Evolutionary conservation across 2,797 vertebrate species (phyloP).

Genomic region (Cyclura pinguis): DNA sequence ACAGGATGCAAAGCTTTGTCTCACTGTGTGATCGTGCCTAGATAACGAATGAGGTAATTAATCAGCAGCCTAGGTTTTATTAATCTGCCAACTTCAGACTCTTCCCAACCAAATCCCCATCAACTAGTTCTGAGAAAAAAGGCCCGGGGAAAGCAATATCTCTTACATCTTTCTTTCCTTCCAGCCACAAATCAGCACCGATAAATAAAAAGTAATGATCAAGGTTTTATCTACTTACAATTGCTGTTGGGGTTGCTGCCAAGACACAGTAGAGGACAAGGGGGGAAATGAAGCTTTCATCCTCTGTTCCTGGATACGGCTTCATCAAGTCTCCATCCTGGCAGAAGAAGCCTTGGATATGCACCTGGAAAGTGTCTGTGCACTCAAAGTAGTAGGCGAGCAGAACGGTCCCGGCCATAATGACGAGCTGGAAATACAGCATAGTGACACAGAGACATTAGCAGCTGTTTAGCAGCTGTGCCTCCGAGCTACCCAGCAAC

Average conservation of each 20-base stretch:
- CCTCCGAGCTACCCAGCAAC: conserved; percentile 62
- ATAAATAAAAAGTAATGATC: conserved; percentile 41
- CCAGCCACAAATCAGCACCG: not conserved
- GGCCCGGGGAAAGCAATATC: not conserved
- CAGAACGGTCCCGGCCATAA: conserved; percentile 97
- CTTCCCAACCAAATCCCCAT: conserved; percentile 43
- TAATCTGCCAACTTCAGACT: not conserved
- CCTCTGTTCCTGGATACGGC: conserved; percentile 93
- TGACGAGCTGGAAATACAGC: conserved; percentile 96
- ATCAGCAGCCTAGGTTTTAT: conserved; percentile 36
- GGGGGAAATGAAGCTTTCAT: conserved; percentile 94
- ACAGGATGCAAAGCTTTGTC: conserved; percentile 29
- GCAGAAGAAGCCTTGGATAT: conserved; percentile 98
- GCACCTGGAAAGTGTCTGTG: conserved; percentile 95
- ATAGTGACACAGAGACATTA: conserved; percentile 80
- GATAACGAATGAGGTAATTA: conserved; percentile 62
- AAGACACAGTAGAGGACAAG: conserved; percentile 96
- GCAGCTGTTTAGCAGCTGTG: conserved; percentile 63
- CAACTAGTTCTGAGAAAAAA: conserved; percentile 47
- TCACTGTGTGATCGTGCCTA: conserved; percentile 46
- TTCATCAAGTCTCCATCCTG: conserved; percentile 97
- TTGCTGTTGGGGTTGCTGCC: conserved; percentile 90
- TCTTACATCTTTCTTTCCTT: conserved; percentile 15
- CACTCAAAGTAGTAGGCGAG: conserved; percentile 98
- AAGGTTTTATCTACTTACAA: conserved; percentile 85